phyloP scores from a whole-genome alignment of 2,797 vertebrate species.

The Sebastes ruberrimus region DNA sequence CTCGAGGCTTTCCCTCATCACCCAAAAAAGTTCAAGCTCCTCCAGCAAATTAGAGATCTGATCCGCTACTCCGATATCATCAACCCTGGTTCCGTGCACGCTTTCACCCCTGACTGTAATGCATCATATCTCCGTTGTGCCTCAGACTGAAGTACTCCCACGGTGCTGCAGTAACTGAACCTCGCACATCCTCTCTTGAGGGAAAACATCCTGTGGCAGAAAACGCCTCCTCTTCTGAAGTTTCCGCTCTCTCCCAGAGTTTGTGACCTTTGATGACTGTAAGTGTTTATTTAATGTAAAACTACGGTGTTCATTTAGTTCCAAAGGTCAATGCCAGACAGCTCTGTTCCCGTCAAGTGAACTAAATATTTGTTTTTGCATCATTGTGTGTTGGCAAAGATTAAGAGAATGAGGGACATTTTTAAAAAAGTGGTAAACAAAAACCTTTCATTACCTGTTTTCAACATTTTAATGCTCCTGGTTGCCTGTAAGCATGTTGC shows the following conservation, averaged over 20 bases:
- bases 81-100: slow-evolving; percentile 3
- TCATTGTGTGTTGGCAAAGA: neutral
- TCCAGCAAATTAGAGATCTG: neutral
- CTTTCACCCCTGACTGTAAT: neutral
- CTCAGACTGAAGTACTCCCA: slow-evolving; percentile 46
- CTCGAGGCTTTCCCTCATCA: slow-evolving; percentile 21
- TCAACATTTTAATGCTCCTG: neutral
- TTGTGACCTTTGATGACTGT: slow-evolving; percentile 4
- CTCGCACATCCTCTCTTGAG: neutral
- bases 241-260: slow-evolving; percentile 50
- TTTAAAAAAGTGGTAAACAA: neutral
- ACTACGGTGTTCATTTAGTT: neutral
- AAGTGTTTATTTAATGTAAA: neutral
- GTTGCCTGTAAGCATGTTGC: neutral
- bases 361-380: neutral
- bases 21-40: neutral
- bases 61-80: neutral
- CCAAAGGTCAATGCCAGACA: neutral
- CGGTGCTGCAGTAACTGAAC: slow-evolving; percentile 23
- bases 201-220: slow-evolving; percentile 70
- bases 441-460: neutral
- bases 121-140: neutral
- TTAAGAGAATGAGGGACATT: neutral
- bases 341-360: neutral
- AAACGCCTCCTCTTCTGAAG: slow-evolving; percentile 35